A percentile compares a stretch with the other conserved stretches of the same genome.
Conservation (phyloP, 2,113 vertebrate species). For the Carlito syrichta region DNA sequence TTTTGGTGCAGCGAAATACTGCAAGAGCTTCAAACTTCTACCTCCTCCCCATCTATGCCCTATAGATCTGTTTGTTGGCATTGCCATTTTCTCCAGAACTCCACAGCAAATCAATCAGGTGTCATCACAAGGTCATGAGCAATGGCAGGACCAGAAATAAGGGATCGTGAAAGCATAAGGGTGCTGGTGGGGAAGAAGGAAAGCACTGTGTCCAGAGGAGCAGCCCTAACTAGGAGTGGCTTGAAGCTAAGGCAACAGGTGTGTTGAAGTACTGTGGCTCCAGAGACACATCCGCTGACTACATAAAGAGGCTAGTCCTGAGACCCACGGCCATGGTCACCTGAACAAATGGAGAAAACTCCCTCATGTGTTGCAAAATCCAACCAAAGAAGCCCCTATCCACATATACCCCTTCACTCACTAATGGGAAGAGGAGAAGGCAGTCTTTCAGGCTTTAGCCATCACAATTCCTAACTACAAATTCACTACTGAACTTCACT, state of each 20-base stretch:
- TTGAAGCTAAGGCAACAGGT: neutral
- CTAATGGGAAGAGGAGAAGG: neutral
- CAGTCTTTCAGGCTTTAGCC: neutral
- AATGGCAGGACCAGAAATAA: neutral
- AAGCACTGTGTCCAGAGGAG: neutral
- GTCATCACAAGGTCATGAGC: neutral
- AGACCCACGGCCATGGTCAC: neutral
- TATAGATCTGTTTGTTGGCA: neutral
- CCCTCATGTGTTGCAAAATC: neutral
- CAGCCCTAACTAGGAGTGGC: neutral
- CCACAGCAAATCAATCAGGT: neutral
- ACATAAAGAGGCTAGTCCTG: neutral
- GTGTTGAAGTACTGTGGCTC: neutral
- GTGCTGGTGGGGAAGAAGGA: neutral
- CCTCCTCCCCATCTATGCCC: neutral
- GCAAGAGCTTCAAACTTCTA: neutral
- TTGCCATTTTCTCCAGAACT: neutral
- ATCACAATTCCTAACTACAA: neutral
- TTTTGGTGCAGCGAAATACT: neutral
- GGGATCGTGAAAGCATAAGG: neutral
- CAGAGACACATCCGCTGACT: neutral
- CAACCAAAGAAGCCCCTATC: neutral
- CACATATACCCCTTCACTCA: neutral
- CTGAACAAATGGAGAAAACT: neutral
- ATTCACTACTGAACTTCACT: neutral